phyloP scores from a whole-genome alignment of 2,888 invertebrate species.

The Acrocyrtus sp. region DNA sequence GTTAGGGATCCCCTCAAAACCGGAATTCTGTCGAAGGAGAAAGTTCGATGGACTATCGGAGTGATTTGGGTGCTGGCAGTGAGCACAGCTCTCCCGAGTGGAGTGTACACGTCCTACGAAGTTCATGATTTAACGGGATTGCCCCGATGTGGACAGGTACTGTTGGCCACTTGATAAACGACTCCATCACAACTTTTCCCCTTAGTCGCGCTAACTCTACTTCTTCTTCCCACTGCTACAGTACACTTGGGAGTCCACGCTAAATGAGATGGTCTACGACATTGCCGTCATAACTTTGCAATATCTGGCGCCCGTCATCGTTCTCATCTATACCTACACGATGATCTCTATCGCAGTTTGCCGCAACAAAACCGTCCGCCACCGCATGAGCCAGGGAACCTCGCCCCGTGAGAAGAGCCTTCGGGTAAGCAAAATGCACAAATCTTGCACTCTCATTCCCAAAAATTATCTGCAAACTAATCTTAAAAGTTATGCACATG shows the following conservation, averaged over 20 bases:
- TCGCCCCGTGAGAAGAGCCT: constrained; percentile 27
- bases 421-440: constrained; percentile 3
- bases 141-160: constrained; percentile 51
- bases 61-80: constrained; percentile 81
- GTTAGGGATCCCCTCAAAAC: constrained; percentile 84
- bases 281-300: constrained; percentile 82
- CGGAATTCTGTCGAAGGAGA: constrained; percentile 79
- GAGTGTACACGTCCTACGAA: constrained; percentile 73
- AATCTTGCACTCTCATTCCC: too few species aligned
- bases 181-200: not conserved
- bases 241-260: constrained; percentile 73
- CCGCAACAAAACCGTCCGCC: constrained; percentile 76
- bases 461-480: not conserved
- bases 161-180: too few species aligned
- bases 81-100: constrained; percentile 77
- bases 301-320: constrained; percentile 82
- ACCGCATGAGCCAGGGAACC: constrained; percentile 26
- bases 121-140: constrained; percentile 16
- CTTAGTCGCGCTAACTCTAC: not conserved
- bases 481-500: not conserved
- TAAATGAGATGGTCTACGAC: constrained; percentile 79
- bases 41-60: constrained; percentile 75
- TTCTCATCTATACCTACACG: constrained; percentile 84
- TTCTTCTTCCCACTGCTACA: constrained; percentile 3
- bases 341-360: constrained; percentile 87